phyloP scores from a whole-genome alignment of 2,888 invertebrate genomes.

The Acronicta alni region DNA sequence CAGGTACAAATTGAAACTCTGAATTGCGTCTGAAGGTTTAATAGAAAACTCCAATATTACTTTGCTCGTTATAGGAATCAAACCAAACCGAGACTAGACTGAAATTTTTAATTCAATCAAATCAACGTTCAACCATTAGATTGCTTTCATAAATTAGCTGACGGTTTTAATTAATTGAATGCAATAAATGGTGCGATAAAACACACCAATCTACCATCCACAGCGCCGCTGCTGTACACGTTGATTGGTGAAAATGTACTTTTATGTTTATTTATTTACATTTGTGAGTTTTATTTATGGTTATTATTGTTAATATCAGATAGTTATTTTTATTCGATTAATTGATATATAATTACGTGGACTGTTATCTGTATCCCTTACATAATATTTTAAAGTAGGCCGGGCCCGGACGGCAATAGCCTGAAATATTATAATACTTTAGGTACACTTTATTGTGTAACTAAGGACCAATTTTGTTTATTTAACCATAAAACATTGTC shows the following conservation, averaged over 20 bases:
- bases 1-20: background rate
- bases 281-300: slow-evolving; percentile 2
- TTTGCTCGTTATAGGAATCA: background rate
- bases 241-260: slow-evolving; percentile 6
- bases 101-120: slow-evolving; percentile 9
- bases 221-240: background rate
- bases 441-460: no score
- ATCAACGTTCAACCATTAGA: slow-evolving; percentile 4
- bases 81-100: background rate
- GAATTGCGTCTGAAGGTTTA: background rate
- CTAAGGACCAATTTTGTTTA: no score
- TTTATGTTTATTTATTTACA: background rate
- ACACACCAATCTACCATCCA: background rate
- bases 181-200: slow-evolving; percentile 4
- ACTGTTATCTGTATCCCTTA: no score
- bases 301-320: no score
- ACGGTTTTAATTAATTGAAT: slow-evolving; percentile 28
- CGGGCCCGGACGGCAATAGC: no score
- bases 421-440: no score
- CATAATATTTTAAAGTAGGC: no score
- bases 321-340: no score
- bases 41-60: background rate
- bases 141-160: slow-evolving; percentile 5
- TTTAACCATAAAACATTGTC: no score
- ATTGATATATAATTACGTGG: no score